phyloP scores from a whole-genome alignment of 2,797 vertebrate genomes.

The Octomys mimax region DNA sequence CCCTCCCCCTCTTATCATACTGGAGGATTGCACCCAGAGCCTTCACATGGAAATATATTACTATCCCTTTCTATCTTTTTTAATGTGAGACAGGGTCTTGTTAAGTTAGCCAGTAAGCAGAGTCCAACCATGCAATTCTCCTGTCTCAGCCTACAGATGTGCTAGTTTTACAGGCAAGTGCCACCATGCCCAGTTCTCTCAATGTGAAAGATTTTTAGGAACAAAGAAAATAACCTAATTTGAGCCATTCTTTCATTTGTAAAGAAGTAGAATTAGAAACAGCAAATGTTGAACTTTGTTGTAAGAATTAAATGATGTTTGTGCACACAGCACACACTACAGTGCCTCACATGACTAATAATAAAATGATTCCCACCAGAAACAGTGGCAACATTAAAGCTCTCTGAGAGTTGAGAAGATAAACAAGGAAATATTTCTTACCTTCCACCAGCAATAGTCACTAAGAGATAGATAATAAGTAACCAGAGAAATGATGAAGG shows the following conservation, averaged over 20 bases:
- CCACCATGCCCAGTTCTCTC: background rate
- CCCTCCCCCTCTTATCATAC: background rate
- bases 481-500: background rate
- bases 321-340: background rate
- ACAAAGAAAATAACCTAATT: constrained; percentile 21
- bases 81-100: background rate
- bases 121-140: background rate
- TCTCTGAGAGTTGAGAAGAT: background rate
- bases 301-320: background rate
- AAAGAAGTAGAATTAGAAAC: background rate
- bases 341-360: background rate
- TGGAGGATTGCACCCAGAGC: fast-evolving
- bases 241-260: background rate
- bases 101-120: background rate
- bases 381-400: background rate
- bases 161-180: background rate
- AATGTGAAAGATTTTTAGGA: background rate
- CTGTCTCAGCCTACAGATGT: background rate
- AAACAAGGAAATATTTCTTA: background rate
- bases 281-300: background rate
- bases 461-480: background rate
- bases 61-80: background rate
- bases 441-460: background rate
- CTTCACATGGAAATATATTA: background rate
- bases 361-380: background rate